Percentiles rank a stretch among this genome's conserved stretches.
phyloP scores from a whole-genome alignment of 2,888 invertebrate species.

The Lepidocyrtoides sp. region DNA sequence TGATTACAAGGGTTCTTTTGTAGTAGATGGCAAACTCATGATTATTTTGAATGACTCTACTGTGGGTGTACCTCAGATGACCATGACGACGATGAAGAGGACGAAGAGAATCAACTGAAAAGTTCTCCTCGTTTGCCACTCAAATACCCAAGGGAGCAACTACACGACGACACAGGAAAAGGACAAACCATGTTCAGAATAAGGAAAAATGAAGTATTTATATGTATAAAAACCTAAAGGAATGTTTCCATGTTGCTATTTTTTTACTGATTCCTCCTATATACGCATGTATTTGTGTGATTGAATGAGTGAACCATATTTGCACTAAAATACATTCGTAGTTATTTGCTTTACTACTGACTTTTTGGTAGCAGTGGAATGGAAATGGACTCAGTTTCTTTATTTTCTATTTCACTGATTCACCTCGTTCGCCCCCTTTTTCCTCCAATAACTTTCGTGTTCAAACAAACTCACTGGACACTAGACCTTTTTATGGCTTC shows the following conservation, averaged over 20 bases:
- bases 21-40: neutral
- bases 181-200: neutral
- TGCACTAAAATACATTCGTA: conserved; percentile 6
- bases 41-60: neutral
- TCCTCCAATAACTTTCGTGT: neutral
- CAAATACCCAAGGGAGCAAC: conserved; percentile 41
- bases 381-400: neutral
- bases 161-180: neutral
- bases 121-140: neutral
- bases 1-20: no score
- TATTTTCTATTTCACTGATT: conserved; percentile 10
- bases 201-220: neutral
- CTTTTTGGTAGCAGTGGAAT: neutral
- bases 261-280: conserved; percentile 33
- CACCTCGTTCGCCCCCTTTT: neutral
- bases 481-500: conserved; percentile 24
- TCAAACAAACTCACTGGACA: conserved; percentile 34
- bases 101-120: conserved; percentile 36
- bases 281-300: neutral
- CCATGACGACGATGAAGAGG: neutral
- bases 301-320: neutral
- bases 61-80: neutral
- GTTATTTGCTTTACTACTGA: neutral
- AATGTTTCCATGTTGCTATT: neutral
- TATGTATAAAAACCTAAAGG: no score